Evolutionary conservation across 2,797 vertebrate species (phyloP).

Genomic region (Coregonus sp.): DNA sequence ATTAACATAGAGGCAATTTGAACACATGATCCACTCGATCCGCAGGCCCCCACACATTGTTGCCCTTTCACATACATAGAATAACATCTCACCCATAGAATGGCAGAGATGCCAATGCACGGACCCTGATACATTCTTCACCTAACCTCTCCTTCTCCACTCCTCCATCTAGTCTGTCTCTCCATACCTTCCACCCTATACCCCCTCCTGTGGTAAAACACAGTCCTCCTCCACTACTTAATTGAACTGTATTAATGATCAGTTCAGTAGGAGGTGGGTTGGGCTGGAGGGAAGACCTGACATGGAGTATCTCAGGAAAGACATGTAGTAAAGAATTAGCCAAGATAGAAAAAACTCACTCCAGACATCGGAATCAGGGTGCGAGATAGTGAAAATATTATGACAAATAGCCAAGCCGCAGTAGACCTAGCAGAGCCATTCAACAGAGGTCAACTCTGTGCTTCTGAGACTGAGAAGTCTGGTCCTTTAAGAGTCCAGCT

Average conservation of each 20-base stretch:
- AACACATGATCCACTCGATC: neutral
- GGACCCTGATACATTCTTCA: neutral
- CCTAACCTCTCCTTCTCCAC: no score
- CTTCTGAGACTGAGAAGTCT: neutral
- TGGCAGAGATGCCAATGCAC: neutral
- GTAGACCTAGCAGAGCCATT: neutral
- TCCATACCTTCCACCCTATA: no score
- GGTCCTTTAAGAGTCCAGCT: constrained; percentile 30
- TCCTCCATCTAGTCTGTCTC: no score
- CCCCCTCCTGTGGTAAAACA: neutral
- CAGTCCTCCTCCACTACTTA: neutral
- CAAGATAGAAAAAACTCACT: neutral
- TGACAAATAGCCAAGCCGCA: neutral
- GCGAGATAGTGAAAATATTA: neutral
- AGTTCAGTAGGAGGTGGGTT: neutral
- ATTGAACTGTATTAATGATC: neutral
- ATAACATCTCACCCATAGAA: neutral
- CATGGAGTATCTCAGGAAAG: neutral
- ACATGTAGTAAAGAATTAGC: neutral
- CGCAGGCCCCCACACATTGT: neutral
- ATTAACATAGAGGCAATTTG: neutral
- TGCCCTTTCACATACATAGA: neutral
- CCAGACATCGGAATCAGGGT: neutral
- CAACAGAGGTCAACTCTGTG: neutral
- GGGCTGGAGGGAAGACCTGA: neutral